Percentiles rank a stretch among this genome's conserved stretches.
Conservation (phyloP, 2,888 invertebrate species). For the Phalangium opilio region DNA sequence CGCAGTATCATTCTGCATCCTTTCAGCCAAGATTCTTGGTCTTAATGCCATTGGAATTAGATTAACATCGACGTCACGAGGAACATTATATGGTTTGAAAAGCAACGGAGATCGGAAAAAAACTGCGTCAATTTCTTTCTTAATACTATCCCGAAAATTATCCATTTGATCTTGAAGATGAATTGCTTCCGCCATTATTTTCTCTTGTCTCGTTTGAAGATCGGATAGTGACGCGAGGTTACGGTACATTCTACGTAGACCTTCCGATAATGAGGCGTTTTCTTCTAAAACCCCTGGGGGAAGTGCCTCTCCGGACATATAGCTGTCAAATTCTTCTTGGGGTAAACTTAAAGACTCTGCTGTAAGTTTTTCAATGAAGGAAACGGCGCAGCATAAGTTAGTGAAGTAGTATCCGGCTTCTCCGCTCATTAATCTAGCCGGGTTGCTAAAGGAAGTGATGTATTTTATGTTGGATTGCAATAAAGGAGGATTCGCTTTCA, state of each 20-base stretch:
- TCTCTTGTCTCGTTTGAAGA: slow-evolving; percentile 46
- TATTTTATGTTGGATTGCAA: slow-evolving; percentile 95
- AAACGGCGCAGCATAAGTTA: slow-evolving; percentile 94
- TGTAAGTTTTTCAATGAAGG: slow-evolving; percentile 89
- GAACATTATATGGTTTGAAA: too few relatives aligned
- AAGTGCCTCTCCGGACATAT: slow-evolving; percentile 78
- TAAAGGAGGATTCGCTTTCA: slow-evolving; percentile 94
- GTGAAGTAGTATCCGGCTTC: slow-evolving; percentile 98
- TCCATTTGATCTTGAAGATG: slow-evolving; percentile 51
- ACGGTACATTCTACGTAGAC: slow-evolving; percentile 64
- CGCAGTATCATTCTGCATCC: too few relatives aligned
- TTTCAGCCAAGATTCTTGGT: too few relatives aligned
- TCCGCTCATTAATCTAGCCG: slow-evolving; percentile 82
- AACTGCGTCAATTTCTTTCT: background rate
- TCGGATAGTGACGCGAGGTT: slow-evolving; percentile 52
- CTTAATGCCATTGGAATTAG: too few relatives aligned
- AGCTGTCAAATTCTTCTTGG: slow-evolving; percentile 71
- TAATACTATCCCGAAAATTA: slow-evolving; percentile 44
- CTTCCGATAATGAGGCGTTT: slow-evolving; percentile 33
- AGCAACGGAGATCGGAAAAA: too few relatives aligned
- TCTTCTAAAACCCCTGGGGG: slow-evolving; percentile 63
- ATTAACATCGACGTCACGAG: too few relatives aligned
- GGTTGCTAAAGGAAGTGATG: slow-evolving; percentile 89
- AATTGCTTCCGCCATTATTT: slow-evolving; percentile 46
- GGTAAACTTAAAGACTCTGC: slow-evolving; percentile 77